Evolutionary conservation across 2,113 vertebrate genomes (phyloP).

Genomic region (Agelaius phoeniceus): DNA sequence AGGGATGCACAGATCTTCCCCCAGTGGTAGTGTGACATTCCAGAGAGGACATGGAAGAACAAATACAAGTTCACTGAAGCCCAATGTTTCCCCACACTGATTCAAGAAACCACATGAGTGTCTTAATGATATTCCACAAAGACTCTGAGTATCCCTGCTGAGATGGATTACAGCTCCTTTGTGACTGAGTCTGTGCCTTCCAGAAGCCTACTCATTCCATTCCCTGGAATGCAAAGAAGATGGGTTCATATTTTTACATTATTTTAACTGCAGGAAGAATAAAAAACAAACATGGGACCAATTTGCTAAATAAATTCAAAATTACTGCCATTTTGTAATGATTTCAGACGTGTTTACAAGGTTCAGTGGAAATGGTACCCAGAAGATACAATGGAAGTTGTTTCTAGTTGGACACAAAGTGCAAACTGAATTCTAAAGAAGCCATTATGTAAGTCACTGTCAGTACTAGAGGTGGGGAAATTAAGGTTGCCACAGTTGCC

Average conservation of each 20-base stretch:
- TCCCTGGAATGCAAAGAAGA: conserved; percentile 36
- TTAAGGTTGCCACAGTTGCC: neutral
- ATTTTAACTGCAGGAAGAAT: conserved; percentile 20
- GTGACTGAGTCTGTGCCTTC: conserved; percentile 29
- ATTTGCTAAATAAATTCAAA: neutral
- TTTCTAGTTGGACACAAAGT: conserved; percentile 1
- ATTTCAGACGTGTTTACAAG: neutral
- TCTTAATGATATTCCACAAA: neutral
- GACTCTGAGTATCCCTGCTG: neutral
- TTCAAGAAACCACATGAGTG: conserved; percentile 2
- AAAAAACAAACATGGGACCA: neutral
- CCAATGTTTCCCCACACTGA: neutral
- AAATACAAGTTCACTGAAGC: conserved; percentile 16
- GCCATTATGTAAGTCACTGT: neutral
- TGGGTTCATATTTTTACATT: neutral
- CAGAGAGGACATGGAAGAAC: conserved; percentile 13
- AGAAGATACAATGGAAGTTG: neutral
- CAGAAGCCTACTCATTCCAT: conserved; percentile 46
- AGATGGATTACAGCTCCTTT: neutral
- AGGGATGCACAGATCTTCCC: conserved; percentile 32
- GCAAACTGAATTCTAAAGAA: neutral
- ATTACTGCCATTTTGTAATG: neutral
- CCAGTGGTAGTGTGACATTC: neutral
- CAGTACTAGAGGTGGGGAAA: neutral
- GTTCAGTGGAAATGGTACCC: neutral